Percentiles rank a stretch among this genome's conserved stretches.
Conservation (phyloP, 2,113 vertebrate genomes). For the Himantopus leucocephalus region DNA sequence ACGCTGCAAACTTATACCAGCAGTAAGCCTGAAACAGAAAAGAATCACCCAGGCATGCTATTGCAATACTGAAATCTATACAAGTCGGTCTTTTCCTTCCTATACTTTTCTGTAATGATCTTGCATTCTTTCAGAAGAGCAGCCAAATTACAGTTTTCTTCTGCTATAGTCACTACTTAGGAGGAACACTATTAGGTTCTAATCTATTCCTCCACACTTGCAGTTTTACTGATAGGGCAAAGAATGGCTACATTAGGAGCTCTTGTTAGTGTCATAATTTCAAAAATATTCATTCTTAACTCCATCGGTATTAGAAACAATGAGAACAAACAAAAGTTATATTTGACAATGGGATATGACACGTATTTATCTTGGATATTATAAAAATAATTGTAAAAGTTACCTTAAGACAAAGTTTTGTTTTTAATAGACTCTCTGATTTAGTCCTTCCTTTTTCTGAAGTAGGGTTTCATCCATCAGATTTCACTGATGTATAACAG, state of each 20-base stretch:
- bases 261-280: background rate
- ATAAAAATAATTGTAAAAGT: background rate
- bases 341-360: background rate
- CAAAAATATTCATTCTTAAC: background rate
- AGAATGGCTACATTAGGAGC: background rate
- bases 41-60: background rate
- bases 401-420: background rate
- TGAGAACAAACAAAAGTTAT: background rate
- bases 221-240: background rate
- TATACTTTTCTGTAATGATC: background rate
- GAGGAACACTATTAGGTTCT: background rate
- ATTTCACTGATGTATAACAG: background rate
- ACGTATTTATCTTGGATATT: background rate
- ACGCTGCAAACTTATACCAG: background rate
- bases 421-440: background rate
- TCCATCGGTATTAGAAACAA: background rate
- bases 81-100: background rate
- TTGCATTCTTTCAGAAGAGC: background rate
- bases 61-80: background rate
- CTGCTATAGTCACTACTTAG: background rate
- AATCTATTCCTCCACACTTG: background rate
- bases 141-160: background rate
- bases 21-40: slow-evolving; percentile 27
- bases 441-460: background rate
- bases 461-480: background rate